These are phyloP conservation scores for Dipodomys merriami DNA, from an alignment of 2,113 vertebrate species.

Conservation along the genomic window DNA sequence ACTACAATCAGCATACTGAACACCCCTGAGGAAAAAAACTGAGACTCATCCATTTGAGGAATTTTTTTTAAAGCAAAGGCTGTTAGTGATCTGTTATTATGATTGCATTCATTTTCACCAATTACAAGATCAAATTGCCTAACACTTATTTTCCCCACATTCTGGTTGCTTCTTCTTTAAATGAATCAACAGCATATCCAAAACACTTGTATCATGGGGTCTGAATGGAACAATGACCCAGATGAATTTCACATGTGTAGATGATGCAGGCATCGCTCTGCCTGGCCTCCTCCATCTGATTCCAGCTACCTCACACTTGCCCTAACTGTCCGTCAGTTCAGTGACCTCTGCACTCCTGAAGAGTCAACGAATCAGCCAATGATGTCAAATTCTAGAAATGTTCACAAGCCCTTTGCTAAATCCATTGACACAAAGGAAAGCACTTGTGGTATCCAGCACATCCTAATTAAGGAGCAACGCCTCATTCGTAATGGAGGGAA, in stretches of 20 bases:
- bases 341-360: background rate
- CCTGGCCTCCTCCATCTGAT: background rate
- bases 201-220: background rate
- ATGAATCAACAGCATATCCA: background rate
- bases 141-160: background rate
- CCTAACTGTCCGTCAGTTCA: background rate
- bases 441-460: slow-evolving; percentile 55
- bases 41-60: background rate
- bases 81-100: background rate
- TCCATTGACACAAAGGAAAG: slow-evolving; percentile 71
- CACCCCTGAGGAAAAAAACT: slow-evolving; percentile 26
- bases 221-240: background rate
- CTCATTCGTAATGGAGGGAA: slow-evolving; percentile 72
- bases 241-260: background rate
- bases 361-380: slow-evolving; percentile 41
- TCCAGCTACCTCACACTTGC: background rate
- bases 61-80: background rate
- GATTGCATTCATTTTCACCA: slow-evolving; percentile 31
- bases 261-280: background rate
- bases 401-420: slow-evolving; percentile 65
- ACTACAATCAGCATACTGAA: background rate
- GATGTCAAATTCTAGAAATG: slow-evolving; percentile 38
- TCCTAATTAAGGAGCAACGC: slow-evolving; percentile 76
- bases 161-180: slow-evolving; percentile 9
- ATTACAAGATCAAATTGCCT: background rate